These are phyloP conservation scores for Leptothorax acervorum DNA, from an alignment of 2,888 invertebrate genomes.

Conservation along the genomic window DNA sequence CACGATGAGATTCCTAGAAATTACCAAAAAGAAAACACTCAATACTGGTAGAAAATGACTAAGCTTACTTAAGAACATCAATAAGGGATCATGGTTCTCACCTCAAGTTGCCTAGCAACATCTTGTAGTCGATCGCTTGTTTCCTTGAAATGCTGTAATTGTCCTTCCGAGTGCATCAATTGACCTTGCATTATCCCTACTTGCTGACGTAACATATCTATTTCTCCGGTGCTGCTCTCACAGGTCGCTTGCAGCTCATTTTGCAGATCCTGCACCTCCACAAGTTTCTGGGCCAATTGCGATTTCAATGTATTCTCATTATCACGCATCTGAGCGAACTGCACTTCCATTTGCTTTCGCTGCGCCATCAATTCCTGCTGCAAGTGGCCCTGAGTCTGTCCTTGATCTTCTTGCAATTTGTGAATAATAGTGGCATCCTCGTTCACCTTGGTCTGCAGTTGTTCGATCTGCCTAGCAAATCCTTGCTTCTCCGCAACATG, in stretches of 20 bases:
- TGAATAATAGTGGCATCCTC: constrained; percentile 86
- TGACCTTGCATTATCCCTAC: constrained; percentile 81
- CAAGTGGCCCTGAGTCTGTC: constrained; percentile 84
- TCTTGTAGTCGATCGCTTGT: constrained; percentile 87
- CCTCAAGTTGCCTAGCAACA: constrained; percentile 87
- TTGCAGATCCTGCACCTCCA: constrained; percentile 86
- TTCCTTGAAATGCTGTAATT: constrained; percentile 85
- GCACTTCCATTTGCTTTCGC: constrained; percentile 89
- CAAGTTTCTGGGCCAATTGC: constrained; percentile 86
- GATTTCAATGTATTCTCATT: constrained; percentile 82
- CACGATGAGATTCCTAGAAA: constrained; percentile 87
- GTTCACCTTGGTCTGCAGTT: constrained; percentile 88
- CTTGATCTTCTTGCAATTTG: constrained; percentile 87
- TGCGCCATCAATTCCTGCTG: constrained; percentile 88
- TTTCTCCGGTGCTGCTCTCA: constrained; percentile 81
- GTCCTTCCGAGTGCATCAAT: constrained; percentile 81
- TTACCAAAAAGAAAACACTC: constrained; percentile 29
- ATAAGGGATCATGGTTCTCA: constrained; percentile 60
- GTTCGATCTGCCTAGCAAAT: constrained; percentile 88
- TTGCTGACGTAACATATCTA: constrained; percentile 81
- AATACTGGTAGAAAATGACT: constrained; percentile 3
- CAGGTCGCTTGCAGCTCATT: constrained; percentile 82
- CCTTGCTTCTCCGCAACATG: constrained; percentile 88
- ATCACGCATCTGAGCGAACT: constrained; percentile 89
- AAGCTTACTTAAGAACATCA: neutral